phyloP scores from a whole-genome alignment of 2,888 invertebrate species.

The Lottia gigantea region DNA sequence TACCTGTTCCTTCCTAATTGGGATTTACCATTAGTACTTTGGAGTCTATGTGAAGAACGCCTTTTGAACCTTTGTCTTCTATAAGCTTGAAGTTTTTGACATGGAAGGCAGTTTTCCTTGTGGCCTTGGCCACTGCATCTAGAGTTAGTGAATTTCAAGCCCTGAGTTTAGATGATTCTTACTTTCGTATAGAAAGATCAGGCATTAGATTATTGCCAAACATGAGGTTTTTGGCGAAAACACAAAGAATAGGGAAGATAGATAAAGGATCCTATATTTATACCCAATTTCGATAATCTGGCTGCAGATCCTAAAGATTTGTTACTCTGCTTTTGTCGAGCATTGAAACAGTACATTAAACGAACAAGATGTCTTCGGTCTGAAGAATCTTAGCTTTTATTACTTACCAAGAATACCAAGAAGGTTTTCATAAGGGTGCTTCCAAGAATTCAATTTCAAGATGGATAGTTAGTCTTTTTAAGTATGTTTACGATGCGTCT shows the following conservation, averaged over 20 bases:
- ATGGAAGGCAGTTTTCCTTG: neutral
- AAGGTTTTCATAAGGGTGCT: too few relatives aligned
- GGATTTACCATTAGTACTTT: conserved; percentile 7
- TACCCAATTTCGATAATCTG: neutral
- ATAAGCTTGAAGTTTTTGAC: neutral
- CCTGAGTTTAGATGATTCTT: neutral
- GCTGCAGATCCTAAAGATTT: conserved; percentile 5
- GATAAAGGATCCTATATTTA: too few relatives aligned
- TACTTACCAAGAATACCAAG: conserved; percentile 6
- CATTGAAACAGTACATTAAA: neutral
- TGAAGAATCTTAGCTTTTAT: neutral
- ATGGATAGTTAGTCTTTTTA: too few relatives aligned
- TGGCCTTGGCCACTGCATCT: neutral
- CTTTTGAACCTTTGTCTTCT: neutral
- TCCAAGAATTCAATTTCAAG: too few relatives aligned
- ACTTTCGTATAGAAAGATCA: conserved; percentile 19
- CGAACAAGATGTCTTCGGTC: neutral
- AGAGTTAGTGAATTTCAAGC: conserved; percentile 12
- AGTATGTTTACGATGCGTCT: too few relatives aligned
- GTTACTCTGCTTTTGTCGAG: neutral
- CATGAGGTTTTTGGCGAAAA: too few relatives aligned
- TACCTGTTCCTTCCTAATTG: neutral
- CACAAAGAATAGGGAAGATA: too few relatives aligned
- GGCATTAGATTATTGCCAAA: neutral
- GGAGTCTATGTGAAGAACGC: neutral